Base-by-base conservation (phyloP, 2,113 vertebrate genomes). In the Chloroceryle aenea region DNA sequence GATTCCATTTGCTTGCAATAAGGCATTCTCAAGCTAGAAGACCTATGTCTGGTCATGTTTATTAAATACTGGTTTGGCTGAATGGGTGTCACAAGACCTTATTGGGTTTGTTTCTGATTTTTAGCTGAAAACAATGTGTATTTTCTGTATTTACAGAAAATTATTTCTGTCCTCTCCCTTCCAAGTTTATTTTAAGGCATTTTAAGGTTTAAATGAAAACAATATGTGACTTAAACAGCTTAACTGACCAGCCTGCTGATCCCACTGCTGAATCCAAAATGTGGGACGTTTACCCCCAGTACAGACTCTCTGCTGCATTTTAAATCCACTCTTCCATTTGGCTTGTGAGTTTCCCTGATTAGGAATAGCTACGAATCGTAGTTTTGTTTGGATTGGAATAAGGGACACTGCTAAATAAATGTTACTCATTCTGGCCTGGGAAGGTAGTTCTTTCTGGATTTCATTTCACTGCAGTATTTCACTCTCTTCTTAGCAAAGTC, bases 301-400 rank as follows among this genome's bases (percentile, higher is more conserved):
- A 25, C 6, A 55, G 27, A 8, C 7, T 71, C n/a, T 74, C 27
- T 53, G 29, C 16, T 68, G 58, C 10, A 14, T 81, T 90, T 92
- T 52, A 89, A 81, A 67, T 15, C 4, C 5, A 16, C 72, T 43
- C 34, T 68, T 91, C 40, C 36, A 14, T 72, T 91, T 84, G 12
- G 16, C 95, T 71, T 73, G 40, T 71, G 59, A 62, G 11, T 89
- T 90, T 52, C 45, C 40, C 53, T 89, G 77, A 67, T 63, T 75
- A 50, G 48, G 48, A 50, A 10, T 50, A 87, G 10, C 55, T 56
- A n/a, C 87, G 53, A 93, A 91, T 72, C 56, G 64, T 27, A 78
- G 11, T 23, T 73, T 87, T 75, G 40, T 72, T 92, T 89, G 86
- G 21, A 30, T 78, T 78, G 86, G 16, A 81, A 64, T 47, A 74